A percentile compares a stretch with the other conserved stretches of the same genome.
Conservation (phyloP, 2,797 vertebrate species). For the Argentina silus region DNA sequence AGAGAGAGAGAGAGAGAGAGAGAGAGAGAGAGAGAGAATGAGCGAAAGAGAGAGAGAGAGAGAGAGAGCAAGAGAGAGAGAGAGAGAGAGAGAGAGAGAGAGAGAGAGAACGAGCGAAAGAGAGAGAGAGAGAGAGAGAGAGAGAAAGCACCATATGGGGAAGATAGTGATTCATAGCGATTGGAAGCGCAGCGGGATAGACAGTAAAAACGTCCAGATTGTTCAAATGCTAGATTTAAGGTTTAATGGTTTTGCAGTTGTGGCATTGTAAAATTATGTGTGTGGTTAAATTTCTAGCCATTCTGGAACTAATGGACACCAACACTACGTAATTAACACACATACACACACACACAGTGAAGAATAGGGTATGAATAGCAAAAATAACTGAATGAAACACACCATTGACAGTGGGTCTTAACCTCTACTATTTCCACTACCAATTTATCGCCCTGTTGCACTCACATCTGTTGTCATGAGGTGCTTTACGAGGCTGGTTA, state of each 20-base stretch:
- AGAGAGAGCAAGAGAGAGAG: not conserved
- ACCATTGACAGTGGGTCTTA: not conserved
- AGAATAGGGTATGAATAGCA: not conserved
- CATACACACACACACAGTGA: not conserved
- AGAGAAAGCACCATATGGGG: no score
- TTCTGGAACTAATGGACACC: constrained; percentile 8
- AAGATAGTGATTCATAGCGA: constrained; percentile 21
- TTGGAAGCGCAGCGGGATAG: constrained; percentile 7
- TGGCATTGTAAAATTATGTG: constrained; percentile 19
- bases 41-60: not conserved
- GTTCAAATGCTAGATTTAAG: constrained; percentile 31
- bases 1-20: not conserved
- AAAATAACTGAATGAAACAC: not conserved
- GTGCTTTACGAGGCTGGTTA: no score
- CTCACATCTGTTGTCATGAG: no score
- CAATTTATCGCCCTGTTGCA: no score
- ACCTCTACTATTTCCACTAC: no score
- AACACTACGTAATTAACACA: constrained; percentile 4
- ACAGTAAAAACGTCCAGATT: constrained; percentile 28
- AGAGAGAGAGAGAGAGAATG: not conserved
- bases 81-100: constrained; percentile 2
- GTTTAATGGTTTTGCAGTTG: constrained; percentile 19
- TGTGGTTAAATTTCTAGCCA: constrained; percentile 9
- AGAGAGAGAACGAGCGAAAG: not conserved
- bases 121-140: not conserved